These are phyloP conservation scores for Denticeps clupeoides DNA, from an alignment of 2,797 vertebrate species.

Conservation along the genomic window DNA sequence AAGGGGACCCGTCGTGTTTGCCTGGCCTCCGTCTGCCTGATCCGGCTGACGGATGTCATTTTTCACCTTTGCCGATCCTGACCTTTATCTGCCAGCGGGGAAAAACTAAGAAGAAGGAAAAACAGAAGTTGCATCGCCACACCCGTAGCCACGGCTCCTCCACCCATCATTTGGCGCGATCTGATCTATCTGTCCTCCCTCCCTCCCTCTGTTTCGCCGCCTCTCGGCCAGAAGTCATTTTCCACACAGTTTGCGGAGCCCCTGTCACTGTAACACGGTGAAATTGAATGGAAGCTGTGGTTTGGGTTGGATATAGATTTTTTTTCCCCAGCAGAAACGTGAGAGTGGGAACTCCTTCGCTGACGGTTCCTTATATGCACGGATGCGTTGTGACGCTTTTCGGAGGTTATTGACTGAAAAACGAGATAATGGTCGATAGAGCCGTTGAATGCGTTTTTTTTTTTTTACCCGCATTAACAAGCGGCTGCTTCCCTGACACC, in stretches of 20 bases:
- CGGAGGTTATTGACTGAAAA: conserved; percentile 38
- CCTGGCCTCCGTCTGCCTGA: too few relatives aligned
- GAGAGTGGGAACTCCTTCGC: conserved; percentile 46
- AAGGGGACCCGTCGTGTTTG: too few relatives aligned
- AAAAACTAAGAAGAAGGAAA: too few relatives aligned
- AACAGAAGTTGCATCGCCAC: too few relatives aligned
- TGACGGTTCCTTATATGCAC: conserved; percentile 51
- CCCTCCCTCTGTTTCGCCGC: background rate
- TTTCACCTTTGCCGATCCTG: too few relatives aligned
- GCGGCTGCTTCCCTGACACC: background rate
- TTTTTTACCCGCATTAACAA: conserved; percentile 11
- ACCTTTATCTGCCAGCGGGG: too few relatives aligned
- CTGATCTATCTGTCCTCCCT: background rate
- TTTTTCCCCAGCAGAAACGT: conserved; percentile 34
- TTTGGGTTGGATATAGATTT: conserved; percentile 53
- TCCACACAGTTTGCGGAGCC: conserved; percentile 8
- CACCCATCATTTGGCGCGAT: too few relatives aligned
- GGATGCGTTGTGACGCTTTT: conserved; percentile 56
- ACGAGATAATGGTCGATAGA: conserved; percentile 50
- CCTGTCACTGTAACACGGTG: conserved; percentile 42
- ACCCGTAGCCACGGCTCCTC: too few relatives aligned
- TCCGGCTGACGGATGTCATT: too few relatives aligned
- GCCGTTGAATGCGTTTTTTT: conserved; percentile 42
- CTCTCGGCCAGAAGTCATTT: background rate
- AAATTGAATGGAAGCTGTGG: conserved; percentile 54